phyloP scores from a whole-genome alignment of 1,140 invertebrate genomes.

The Drosophila tsacasi region DNA sequence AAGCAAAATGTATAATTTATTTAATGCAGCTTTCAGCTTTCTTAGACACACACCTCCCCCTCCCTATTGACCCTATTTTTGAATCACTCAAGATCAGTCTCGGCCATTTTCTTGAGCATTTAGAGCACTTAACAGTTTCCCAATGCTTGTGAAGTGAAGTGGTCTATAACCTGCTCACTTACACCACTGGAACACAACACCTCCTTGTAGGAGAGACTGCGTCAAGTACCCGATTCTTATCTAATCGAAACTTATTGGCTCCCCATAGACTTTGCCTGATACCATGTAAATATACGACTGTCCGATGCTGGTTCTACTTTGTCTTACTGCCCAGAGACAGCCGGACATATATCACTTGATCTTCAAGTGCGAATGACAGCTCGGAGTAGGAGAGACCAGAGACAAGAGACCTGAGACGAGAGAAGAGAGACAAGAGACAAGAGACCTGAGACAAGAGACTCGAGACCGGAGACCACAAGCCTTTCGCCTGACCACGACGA shows the following conservation, averaged over 20 bases:
- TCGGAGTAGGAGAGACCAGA: slow-evolving; percentile 36
- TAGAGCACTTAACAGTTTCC: slow-evolving; percentile 37
- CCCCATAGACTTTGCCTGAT: slow-evolving; percentile 49
- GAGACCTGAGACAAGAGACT: slow-evolving; percentile 11
- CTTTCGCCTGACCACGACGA: slow-evolving; percentile 58
- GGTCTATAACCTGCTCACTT: slow-evolving; percentile 32
- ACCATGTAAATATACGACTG: slow-evolving; percentile 52
- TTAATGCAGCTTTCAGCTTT: background rate
- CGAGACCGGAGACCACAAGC: slow-evolving; percentile 42
- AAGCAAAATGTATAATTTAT: background rate
- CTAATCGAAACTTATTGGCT: slow-evolving; percentile 55
- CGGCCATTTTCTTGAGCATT: slow-evolving; percentile 13
- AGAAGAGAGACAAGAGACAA: slow-evolving; percentile 11
- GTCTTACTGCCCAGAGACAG: slow-evolving; percentile 19
- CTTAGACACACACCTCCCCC: background rate
- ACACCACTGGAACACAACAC: slow-evolving; percentile 27
- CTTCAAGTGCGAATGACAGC: slow-evolving; percentile 79
- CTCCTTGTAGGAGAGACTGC: slow-evolving; percentile 19
- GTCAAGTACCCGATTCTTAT: slow-evolving; percentile 50
- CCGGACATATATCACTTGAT: slow-evolving; percentile 59
- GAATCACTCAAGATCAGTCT: background rate
- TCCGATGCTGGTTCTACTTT: slow-evolving; percentile 23
- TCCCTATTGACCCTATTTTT: background rate
- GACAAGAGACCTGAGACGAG: slow-evolving; percentile 12
- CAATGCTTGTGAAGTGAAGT: slow-evolving; percentile 22